Evolutionary conservation across 1,140 invertebrate genomes (phyloP).

Genomic region (Plutomurus gul): DNA sequence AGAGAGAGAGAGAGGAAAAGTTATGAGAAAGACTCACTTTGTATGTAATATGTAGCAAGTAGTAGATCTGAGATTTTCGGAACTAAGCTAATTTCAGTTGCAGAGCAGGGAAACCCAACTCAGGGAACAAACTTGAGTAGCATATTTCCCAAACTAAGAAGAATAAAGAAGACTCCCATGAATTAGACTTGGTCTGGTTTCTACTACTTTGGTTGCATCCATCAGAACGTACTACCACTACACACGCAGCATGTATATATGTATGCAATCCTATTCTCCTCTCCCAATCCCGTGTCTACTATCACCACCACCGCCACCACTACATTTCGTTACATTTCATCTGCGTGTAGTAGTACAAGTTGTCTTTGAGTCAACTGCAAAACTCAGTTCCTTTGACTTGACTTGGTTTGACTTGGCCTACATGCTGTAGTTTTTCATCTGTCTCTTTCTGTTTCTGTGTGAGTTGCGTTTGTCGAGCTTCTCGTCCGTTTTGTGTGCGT

Average conservation of each 20-base stretch:
- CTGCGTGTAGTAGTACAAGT: not conserved
- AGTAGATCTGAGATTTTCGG: conserved; percentile 13
- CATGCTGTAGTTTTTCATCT: not conserved
- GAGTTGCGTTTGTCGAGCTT: not conserved
- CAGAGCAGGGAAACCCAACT: not conserved
- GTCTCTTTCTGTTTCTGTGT: not conserved
- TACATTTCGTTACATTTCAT: too few relatives aligned
- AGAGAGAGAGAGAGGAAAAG: not conserved
- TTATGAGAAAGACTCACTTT: not conserved
- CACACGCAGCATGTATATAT: not conserved
- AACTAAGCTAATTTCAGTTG: conserved; percentile 30
- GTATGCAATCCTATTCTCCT: not conserved
- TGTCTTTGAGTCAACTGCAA: not conserved
- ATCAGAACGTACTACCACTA: not conserved
- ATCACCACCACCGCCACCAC: too few relatives aligned
- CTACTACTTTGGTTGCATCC: not conserved
- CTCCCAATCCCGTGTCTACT: too few relatives aligned
- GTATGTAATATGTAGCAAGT: not conserved
- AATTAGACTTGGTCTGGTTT: conserved; percentile 17
- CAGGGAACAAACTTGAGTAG: not conserved
- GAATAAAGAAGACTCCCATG: conserved; percentile 22
- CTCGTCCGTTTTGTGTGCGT: too few relatives aligned
- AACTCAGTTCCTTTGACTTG: not conserved
- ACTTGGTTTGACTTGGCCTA: not conserved
- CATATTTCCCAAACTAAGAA: conserved; percentile 20